phyloP scores from a whole-genome alignment of 2,113 vertebrate genomes.

The Catagonus wagneri region DNA sequence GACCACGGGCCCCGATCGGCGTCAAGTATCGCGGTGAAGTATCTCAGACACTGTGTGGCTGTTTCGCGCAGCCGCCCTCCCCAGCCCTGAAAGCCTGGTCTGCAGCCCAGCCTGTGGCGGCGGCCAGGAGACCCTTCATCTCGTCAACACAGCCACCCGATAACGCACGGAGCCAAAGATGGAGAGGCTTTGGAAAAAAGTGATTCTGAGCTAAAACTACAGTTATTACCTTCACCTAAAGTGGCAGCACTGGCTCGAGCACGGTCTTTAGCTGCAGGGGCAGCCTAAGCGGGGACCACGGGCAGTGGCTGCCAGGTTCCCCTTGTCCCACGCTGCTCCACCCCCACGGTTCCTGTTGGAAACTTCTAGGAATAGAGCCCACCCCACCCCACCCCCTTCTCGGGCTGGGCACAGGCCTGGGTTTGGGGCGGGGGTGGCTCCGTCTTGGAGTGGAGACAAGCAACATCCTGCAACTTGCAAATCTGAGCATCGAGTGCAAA shows the following conservation, averaged over 20 bases:
- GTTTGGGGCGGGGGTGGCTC: not conserved
- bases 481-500: rapidly evolving
- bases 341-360: constrained; percentile 76
- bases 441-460: not conserved
- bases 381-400: not conserved
- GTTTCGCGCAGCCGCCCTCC: not conserved
- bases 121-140: constrained; percentile 72
- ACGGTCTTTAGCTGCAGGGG: constrained; percentile 68
- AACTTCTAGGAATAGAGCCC: constrained; percentile 74
- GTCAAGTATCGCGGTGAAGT: not conserved
- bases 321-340: not conserved
- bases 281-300: constrained; percentile 67
- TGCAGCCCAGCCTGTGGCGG: constrained; percentile 31
- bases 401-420: rapidly evolving
- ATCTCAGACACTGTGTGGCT: not conserved
- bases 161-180: constrained; percentile 89
- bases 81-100: constrained; percentile 65
- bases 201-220: constrained; percentile 89
- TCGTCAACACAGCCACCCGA: constrained; percentile 84
- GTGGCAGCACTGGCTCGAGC: constrained; percentile 42
- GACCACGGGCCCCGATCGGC: not conserved
- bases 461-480: not conserved
- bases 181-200: constrained; percentile 88
- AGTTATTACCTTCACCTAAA: constrained; percentile 89
- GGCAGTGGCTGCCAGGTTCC: not conserved